Evolutionary conservation across 2,888 invertebrate species (phyloP), one percentile per base, ranked within the genome.

Genomic region (Caenorhabditis sulstoni): DNA sequence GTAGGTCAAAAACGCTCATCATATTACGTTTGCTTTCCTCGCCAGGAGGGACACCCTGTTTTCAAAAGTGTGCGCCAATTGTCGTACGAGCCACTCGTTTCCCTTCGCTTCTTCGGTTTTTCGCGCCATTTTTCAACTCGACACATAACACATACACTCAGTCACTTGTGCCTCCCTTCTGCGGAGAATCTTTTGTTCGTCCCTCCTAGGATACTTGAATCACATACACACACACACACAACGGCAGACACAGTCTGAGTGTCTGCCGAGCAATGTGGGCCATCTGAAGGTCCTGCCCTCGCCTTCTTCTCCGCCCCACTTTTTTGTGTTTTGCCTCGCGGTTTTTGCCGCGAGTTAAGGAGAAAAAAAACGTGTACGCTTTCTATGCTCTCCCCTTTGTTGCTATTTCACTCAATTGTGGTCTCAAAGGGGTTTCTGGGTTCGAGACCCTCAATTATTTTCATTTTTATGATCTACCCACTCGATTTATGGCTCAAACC

Each of bases 121-220:
- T 29, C 29, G 29, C 39, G 57, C 29, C 68, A 50, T 70, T 61
- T 64, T 73, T 73, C 73, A 73, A 73, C 73, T 73, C 73, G 64
- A 73, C 73, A 64, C 73, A 73, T 64, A 73, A 71, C 57, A 73
- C 58, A 73, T 64, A 57, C 71, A 62, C 71, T 71, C 70, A 55
- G 70, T 62, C 62, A 57, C 71, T 62, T 57, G 55, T 71, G 55
- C 49, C 62, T 71, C 39, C 62, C 71, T 71, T 62, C 71, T 62
- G 62, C 64, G 35, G 16, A 73, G 64, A 73, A 73, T 73, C 73
- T 45, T 35, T 73, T 73, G 73, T 73, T 73, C 73, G 73, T 73
- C 73, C 64, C 41, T 73, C 73, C 73, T 73, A 73, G 62, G 73
- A 73, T 73, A 73, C 73, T 73, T 73, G 73, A 73, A 73, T 64